Evolutionary conservation across 2,113 vertebrate genomes (phyloP), one percentile per base, ranked within the genome.

Genomic region (Polypterus senegalus): DNA sequence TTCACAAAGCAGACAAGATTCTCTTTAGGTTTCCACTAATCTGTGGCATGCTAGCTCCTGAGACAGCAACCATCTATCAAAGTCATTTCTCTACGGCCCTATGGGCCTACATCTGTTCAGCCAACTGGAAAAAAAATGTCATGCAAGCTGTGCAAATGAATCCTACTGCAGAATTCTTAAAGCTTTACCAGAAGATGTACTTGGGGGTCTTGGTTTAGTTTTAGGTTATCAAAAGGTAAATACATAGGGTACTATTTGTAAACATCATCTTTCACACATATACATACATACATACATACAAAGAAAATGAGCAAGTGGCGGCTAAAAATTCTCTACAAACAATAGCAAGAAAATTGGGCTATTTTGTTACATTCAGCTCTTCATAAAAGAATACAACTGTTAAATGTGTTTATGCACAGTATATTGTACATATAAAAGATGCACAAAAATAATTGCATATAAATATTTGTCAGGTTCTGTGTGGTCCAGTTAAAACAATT

Each of bases 41-140:
- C 86, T 84, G 75, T 69, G 81, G 78, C 66, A 67, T 53, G 60
- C 75, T 81, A 63, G 71, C 72, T 80, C 80, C 66, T 77, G 70
- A 82, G 82, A 86, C 80, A 85, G 81, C 73, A 77, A 72, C 69
- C 79, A 86, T 88, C 86, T 80, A 86, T 87, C 86, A 86, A 85
- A 85, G 80, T 83, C 82, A 81, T 73, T 85, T 84, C 78, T 77
- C 71, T 66, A 69, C 72, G 73, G 79, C 78, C 78, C 70, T 54
- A 3, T 77, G 81, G 79, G 81, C 66, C 67, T 69, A 76, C 82
- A 83, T 85, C 83, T 86, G 82, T 77, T 83, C 77, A 85, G 67
- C 77, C 81, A 87, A 86, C 80, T 77, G 78, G 78, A 85, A 86
- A 83, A 72, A 83, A 82, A 76, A 68, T 61, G 67, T 77, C 78